Conservation (phyloP, 2,797 vertebrate species). For the Apogon talboti region DNA sequence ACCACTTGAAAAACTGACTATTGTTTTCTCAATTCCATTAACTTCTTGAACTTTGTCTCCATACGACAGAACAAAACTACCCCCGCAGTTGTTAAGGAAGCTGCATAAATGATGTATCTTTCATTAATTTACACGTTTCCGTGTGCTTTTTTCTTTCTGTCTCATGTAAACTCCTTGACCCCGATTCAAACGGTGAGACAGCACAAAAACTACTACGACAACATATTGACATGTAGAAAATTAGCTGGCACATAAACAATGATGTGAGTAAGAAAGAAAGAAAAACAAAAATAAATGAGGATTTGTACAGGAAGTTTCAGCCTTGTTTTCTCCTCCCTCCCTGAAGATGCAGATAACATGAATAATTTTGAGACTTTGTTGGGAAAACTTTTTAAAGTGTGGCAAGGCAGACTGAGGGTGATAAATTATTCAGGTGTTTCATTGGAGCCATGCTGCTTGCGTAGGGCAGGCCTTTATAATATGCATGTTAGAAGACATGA, state of each 20-base stretch:
- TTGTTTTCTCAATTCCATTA: background rate
- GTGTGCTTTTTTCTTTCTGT: slow-evolving; percentile 4
- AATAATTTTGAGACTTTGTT: slow-evolving; percentile 81
- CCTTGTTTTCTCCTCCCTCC: slow-evolving; percentile 40
- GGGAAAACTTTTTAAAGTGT: slow-evolving; percentile 76
- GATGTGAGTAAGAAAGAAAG: slow-evolving; percentile 1
- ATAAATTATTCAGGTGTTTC: slow-evolving; percentile 81
- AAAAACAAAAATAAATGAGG: slow-evolving; percentile 7
- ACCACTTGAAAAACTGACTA: background rate
- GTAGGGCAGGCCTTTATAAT: slow-evolving; percentile 76
- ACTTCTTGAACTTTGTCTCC: slow-evolving; percentile 1
- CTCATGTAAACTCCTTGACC: slow-evolving; percentile 16
- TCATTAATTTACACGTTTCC: slow-evolving; percentile 7
- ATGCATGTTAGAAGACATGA: slow-evolving; percentile 79
- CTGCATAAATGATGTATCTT: background rate
- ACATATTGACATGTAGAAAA: background rate
- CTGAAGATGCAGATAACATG: slow-evolving; percentile 72
- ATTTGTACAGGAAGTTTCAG: slow-evolving; percentile 27
- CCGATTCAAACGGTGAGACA: background rate
- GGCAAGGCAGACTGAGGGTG: slow-evolving; percentile 72
- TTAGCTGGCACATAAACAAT: background rate
- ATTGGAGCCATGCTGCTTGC: slow-evolving; percentile 72
- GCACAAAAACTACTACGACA: background rate
- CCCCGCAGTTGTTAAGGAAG: slow-evolving; percentile 16
- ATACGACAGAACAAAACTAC: slow-evolving; percentile 15